Evolutionary conservation across 2,888 invertebrate genomes (phyloP), one percentile per base, ranked within the genome.

Genomic region (Germaria angustata): DNA sequence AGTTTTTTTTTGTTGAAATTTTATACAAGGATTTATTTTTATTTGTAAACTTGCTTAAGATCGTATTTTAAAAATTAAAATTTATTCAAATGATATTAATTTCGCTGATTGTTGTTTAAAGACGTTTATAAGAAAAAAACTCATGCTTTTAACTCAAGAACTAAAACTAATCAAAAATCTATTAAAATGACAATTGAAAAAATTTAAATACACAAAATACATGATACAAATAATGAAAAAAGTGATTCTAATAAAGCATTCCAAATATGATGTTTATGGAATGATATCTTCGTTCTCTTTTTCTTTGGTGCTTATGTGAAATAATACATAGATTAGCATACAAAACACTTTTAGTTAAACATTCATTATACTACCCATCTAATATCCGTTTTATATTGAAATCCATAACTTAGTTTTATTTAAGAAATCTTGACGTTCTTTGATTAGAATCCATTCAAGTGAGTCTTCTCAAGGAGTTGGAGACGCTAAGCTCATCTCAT

Each of bases 291-390:
- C 20, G 17, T 3, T 24, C 7, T 2, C 0, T 22, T 61, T 20
- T 39, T 57, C 36, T 51, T 41, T 15, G 17, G 20, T 77, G 77
- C 69, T 20, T 9, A 63, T 20, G 61, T 49, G 68, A 61, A 46
- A 44, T 63, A 22, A 49, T 69, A 75, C 68, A 69, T 77, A 39
- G 77, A 81, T 66, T 81, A 73, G 73, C 59, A 81, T 68, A 81
- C 66, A 78, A 53, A 81, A 46, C 61, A 81, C 72, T 73, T 81
- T 81, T 81, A 81, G 77, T 81, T 73, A 66, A 77, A 72, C 72
- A 66, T 39, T 66, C 72, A 86, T 86, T 86, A 88, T 89, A 87
- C 87, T 89, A 88, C 88, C 89, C 88, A 86, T 84, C 84, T 81
- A 69, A 46, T 32, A 44, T 77, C 77, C 77, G 28, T 53, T 44